Evolutionary conservation across 2,888 invertebrate species (phyloP).

Genomic region (Watsonalla binaria): DNA sequence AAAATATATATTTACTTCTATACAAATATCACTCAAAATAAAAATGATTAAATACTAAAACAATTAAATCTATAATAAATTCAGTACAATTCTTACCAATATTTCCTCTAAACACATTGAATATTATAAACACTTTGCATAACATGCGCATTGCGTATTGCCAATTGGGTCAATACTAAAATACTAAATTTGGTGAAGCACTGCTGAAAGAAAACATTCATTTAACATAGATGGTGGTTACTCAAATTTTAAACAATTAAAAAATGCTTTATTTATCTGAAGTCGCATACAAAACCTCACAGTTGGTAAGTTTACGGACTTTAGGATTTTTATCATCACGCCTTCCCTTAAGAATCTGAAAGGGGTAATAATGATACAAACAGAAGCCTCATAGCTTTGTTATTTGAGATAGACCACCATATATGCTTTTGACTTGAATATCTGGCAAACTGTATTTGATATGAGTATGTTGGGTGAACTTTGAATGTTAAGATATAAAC

Average conservation of each 20-base stretch:
- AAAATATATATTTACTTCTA: neutral
- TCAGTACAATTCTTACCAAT: conserved; percentile 59
- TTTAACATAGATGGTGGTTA: conserved; percentile 51
- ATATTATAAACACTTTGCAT: conserved; percentile 35
- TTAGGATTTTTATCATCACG: too few relatives aligned
- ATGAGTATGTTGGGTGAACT: neutral
- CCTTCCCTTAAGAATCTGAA: too few relatives aligned
- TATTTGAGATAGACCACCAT: conserved; percentile 37
- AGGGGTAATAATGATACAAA: too few relatives aligned
- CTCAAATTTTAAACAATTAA: too few relatives aligned
- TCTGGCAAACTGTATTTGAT: conserved; percentile 42
- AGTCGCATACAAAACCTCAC: too few relatives aligned
- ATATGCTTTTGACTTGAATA: conserved; percentile 42
- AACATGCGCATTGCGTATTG: conserved; percentile 42
- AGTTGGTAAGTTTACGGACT: conserved; percentile 1
- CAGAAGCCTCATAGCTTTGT: too few relatives aligned
- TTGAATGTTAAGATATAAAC: neutral
- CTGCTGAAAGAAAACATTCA: conserved; percentile 55
- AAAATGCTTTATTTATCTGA: too few relatives aligned
- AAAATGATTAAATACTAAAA: conserved; percentile 11
- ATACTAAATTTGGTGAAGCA: conserved; percentile 35
- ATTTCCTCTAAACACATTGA: conserved; percentile 44
- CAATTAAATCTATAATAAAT: conserved; percentile 48
- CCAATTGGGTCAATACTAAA: conserved; percentile 43
- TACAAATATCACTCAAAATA: conserved; percentile 5